phyloP scores from a whole-genome alignment of 2,797 vertebrate genomes.

The Siniperca undulata region DNA sequence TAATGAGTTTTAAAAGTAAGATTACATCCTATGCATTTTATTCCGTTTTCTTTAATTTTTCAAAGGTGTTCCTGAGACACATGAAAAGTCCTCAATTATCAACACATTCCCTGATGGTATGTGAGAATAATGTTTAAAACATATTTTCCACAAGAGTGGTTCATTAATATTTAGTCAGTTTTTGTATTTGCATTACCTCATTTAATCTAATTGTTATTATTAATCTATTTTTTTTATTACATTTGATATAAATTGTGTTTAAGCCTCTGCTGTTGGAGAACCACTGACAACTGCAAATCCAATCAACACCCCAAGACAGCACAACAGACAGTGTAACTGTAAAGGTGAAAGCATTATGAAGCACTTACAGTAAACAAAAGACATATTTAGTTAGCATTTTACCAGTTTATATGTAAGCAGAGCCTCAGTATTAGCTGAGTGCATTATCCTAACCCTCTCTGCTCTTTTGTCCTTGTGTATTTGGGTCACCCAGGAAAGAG shows the following conservation, averaged over 20 bases:
- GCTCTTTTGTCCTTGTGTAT: conserved; percentile 13
- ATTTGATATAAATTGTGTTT: conserved; percentile 11
- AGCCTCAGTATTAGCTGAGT: background rate
- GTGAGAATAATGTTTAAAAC: conserved; percentile 14
- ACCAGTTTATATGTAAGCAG: background rate
- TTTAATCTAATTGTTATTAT: background rate
- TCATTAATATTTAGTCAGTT: background rate
- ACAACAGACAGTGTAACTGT: conserved; percentile 46
- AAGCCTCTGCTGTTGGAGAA: conserved; percentile 41
- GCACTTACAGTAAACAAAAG: background rate
- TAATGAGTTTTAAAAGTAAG: background rate
- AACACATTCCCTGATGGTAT: conserved; percentile 35
- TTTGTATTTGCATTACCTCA: background rate
- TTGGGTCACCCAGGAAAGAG: conserved; percentile 22
- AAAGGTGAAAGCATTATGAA: conserved; percentile 47
- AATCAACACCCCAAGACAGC: background rate
- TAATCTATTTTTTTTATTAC: background rate
- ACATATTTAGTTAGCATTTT: background rate
- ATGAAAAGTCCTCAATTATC: conserved; percentile 15
- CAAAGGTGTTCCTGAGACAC: conserved; percentile 52
- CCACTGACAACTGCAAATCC: conserved; percentile 7
- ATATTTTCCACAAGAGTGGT: background rate
- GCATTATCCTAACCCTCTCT: background rate
- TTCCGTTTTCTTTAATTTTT: conserved; percentile 18
- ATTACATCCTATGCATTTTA: background rate